These are phyloP conservation scores for Merluccius polli DNA, from an alignment of 2,797 vertebrate species.

Conservation along the genomic window DNA sequence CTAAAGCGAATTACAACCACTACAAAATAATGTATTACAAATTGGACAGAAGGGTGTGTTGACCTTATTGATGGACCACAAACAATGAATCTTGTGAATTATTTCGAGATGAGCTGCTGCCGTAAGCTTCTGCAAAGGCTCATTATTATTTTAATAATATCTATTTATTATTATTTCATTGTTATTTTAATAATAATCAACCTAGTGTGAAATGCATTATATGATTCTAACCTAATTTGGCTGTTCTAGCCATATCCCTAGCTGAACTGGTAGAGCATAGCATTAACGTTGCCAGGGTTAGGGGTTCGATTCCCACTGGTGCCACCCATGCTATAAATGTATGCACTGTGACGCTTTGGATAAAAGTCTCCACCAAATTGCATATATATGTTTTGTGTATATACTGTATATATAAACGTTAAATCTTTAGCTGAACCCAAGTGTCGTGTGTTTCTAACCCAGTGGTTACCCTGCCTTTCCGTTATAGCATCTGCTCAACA, in stretches of 20 bases:
- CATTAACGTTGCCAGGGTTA: no score
- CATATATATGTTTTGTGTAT: no score
- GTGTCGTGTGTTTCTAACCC: neutral
- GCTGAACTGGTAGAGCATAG: no score
- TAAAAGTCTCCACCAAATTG: no score
- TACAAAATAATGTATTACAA: no score
- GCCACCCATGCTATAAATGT: no score
- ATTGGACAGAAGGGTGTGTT: no score
- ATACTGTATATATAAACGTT: no score
- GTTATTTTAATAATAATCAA: neutral
- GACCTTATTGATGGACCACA: neutral
- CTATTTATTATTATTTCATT: neutral
- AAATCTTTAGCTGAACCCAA: neutral
- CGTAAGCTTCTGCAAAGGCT: neutral
- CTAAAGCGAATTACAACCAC: neutral
- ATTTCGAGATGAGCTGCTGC: neutral
- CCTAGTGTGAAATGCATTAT: neutral
- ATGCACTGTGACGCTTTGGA: no score
- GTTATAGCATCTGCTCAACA: constrained; percentile 51
- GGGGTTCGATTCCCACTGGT: no score
- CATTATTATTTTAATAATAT: neutral
- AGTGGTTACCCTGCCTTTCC: constrained; percentile 18
- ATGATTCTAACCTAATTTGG: no score
- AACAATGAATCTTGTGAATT: neutral
- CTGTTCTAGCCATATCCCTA: no score